Evolutionary conservation across 1,140 invertebrate species (phyloP), one percentile per base, ranked within the genome.

Genomic region (Ceratosolen fusciceps): DNA sequence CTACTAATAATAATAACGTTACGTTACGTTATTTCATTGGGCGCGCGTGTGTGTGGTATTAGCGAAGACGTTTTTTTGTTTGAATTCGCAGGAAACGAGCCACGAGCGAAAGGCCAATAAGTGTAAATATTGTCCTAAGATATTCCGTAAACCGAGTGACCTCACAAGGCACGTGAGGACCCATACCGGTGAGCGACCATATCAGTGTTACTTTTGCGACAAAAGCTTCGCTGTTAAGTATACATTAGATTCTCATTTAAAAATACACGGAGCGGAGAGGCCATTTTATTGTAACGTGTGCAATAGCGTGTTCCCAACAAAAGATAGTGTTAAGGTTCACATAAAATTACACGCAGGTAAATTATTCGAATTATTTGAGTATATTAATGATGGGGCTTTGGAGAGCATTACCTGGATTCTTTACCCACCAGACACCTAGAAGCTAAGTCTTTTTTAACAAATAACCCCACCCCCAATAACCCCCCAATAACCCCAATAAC

Each of bases 101-200:
- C 29, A 10, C 26, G 19, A 14, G 29, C 82, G 9, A 83, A 83
- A 78, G 82, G 84, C 39, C 8, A 90, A 94, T 83, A 87, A 90
- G 75, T 94, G 93, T 86, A 83, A 88, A 39, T 90, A 90, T 54
- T 94, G 94, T 84, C 87, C 88, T 2, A 91, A 91, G 82, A 91
- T 90, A 31, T 91, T 93, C 81, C 87, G 88, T 4, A 92, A 93
- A 81, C 88, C 90, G 0, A 91, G 90, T 24, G 92, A 93, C 84
- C 84, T 93, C 0, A 87, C 88, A 58, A 85, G 92, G 21, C 92
- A 93, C 79, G 79, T 91, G 71, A 84, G 92, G 65, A 93, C 92
- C 5, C 94, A 95, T 82, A 94, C 93, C 0, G 93, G 94, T 5
- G 93, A 94, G 84, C 92, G 93, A 79, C 94, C 94, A 0, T 95